Evolutionary conservation across 2,113 vertebrate genomes (phyloP).

Genomic region (Megaceryle torquata): DNA sequence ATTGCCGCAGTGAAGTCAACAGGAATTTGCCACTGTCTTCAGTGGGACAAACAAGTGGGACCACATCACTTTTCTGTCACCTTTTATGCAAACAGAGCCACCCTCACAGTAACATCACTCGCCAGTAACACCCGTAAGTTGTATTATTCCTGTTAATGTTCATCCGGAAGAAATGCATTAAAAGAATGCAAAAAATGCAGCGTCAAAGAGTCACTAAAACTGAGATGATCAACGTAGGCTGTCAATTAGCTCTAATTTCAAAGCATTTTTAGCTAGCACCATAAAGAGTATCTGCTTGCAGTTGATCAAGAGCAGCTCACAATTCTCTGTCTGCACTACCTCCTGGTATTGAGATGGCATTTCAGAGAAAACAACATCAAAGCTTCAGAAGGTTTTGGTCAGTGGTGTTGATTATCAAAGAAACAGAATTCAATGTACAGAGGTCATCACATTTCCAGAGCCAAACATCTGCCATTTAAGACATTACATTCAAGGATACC

Average conservation of each 20-base stretch:
- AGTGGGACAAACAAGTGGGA: background rate
- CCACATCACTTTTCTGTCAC: background rate
- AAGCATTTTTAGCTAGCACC: background rate
- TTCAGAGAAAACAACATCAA: background rate
- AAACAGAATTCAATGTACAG: accelerated
- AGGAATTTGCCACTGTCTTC: background rate
- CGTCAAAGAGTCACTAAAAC: background rate
- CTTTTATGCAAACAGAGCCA: background rate
- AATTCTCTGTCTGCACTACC: background rate
- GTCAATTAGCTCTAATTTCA: background rate
- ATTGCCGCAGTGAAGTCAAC: background rate
- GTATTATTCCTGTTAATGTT: background rate
- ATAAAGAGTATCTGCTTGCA: background rate
- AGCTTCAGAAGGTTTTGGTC: background rate
- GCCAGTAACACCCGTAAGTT: background rate
- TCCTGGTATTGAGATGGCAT: accelerated
- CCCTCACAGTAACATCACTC: background rate
- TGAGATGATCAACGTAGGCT: background rate
- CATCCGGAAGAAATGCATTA: background rate
- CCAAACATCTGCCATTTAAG: background rate
- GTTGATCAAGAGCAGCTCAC: background rate
- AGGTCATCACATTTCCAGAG: background rate
- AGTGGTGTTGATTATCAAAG: background rate
- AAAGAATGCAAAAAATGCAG: background rate
- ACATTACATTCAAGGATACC: background rate